Conservation (phyloP, 2,113 vertebrate genomes). For the Microtus ochrogaster region DNA sequence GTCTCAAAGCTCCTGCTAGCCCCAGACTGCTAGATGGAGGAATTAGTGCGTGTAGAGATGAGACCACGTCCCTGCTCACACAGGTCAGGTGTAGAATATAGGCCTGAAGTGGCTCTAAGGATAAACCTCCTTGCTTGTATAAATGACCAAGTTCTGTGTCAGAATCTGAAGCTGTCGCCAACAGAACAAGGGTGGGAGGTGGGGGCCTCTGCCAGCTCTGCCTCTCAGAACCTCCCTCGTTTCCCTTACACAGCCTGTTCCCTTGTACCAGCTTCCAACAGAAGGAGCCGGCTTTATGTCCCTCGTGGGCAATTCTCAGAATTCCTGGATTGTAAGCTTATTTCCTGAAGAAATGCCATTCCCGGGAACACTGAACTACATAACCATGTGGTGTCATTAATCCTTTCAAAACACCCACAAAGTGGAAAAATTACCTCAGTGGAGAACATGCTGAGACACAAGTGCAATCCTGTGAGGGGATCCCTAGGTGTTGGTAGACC, state of each 20-base stretch:
- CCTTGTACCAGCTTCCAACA: not conserved
- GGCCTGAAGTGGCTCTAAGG: not conserved
- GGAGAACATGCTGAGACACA: constrained; percentile 47
- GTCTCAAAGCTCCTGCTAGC: not conserved
- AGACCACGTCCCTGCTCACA: not conserved
- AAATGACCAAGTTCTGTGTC: constrained; percentile 17
- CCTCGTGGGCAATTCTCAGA: not conserved
- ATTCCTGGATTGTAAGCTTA: constrained; percentile 34
- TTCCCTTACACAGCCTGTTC: not conserved
- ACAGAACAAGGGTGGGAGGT: not conserved
- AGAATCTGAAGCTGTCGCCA: not conserved
- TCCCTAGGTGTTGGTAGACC: constrained; percentile 12
- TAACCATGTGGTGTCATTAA: not conserved
- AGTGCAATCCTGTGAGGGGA: constrained; percentile 8
- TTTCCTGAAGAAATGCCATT: constrained; percentile 51
- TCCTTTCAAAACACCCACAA: not conserved
- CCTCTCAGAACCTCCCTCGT: not conserved
- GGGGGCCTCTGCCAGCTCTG: not conserved
- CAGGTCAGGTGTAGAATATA: not conserved
- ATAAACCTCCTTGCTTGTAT: not conserved
- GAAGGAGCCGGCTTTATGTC: not conserved
- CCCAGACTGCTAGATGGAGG: not conserved
- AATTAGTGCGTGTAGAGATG: not conserved
- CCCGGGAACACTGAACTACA: not conserved
- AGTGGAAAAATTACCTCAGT: constrained; percentile 40